Evolutionary conservation across 2,888 invertebrate species (phyloP).

Genomic region (Tenthredo notha): DNA sequence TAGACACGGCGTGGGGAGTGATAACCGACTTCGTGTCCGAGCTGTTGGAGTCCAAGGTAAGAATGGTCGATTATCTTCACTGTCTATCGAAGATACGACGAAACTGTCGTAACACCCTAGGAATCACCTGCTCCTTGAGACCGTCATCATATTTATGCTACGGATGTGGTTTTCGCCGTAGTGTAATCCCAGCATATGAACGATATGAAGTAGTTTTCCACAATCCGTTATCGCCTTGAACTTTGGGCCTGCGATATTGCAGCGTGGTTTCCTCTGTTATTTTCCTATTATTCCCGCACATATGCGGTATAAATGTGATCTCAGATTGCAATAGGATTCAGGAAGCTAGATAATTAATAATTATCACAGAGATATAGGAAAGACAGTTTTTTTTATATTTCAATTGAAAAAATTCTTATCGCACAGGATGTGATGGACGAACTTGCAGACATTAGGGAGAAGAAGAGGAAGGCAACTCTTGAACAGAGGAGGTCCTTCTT

Average conservation of each 20-base stretch:
- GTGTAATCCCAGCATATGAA: no score
- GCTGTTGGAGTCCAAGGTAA: constrained; percentile 84
- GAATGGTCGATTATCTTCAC: not conserved
- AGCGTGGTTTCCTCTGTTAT: not conserved
- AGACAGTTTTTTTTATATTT: no score
- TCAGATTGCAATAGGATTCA: not conserved
- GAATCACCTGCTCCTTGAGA: not conserved
- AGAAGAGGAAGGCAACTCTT: constrained; percentile 88
- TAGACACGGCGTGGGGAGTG: constrained; percentile 92
- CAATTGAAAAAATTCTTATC: not conserved
- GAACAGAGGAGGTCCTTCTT: constrained; percentile 97
- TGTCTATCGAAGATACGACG: not conserved
- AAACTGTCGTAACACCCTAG: not conserved
- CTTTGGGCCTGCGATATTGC: no score
- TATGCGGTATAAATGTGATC: not conserved
- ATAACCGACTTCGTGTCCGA: constrained; percentile 91
- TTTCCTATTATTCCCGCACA: not conserved
- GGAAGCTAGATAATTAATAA: not conserved
- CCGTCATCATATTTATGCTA: not conserved
- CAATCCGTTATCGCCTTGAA: not conserved
- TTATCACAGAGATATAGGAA: no score
- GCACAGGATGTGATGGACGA: constrained; percentile 84
- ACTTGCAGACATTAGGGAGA: constrained; percentile 86
- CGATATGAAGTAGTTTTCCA: not conserved
- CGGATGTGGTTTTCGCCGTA: constrained; percentile 20